phyloP scores from a whole-genome alignment of 2,888 invertebrate genomes.

The Melolontha melolontha region DNA sequence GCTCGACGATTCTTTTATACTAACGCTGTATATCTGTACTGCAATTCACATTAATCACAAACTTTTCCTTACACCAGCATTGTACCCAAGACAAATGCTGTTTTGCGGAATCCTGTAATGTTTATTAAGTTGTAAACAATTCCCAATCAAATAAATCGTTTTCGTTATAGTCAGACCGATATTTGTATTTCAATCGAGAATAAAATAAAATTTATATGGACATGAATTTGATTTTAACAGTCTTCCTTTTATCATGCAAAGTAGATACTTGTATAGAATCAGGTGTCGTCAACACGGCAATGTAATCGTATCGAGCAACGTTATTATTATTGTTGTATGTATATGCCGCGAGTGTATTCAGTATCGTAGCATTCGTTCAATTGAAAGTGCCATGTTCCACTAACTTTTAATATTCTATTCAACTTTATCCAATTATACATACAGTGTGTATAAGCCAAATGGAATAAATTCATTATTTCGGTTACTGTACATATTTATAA shows the following conservation, averaged over 20 bases:
- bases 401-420: too few species aligned
- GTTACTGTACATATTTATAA: too few species aligned
- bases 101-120: background rate
- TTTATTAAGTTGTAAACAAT: constrained; percentile 11
- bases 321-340: constrained; percentile 30
- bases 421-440: too few species aligned
- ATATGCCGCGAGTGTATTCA: too few species aligned
- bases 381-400: background rate
- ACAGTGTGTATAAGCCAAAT: too few species aligned
- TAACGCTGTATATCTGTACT: too few species aligned
- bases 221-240: constrained; percentile 28
- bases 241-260: constrained; percentile 25
- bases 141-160: constrained; percentile 23
- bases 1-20: too few species aligned
- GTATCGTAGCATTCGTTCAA: constrained; percentile 20
- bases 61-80: background rate
- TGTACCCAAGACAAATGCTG: background rate
- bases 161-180: constrained; percentile 5
- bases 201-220: constrained; percentile 19
- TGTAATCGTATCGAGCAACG: constrained; percentile 18
- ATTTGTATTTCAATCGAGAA: background rate
- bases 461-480: too few species aligned
- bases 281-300: constrained; percentile 20
- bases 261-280: constrained; percentile 2
- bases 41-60: background rate